phyloP scores from a whole-genome alignment of 2,797 vertebrate genomes.

The Coreius guichenoti region DNA sequence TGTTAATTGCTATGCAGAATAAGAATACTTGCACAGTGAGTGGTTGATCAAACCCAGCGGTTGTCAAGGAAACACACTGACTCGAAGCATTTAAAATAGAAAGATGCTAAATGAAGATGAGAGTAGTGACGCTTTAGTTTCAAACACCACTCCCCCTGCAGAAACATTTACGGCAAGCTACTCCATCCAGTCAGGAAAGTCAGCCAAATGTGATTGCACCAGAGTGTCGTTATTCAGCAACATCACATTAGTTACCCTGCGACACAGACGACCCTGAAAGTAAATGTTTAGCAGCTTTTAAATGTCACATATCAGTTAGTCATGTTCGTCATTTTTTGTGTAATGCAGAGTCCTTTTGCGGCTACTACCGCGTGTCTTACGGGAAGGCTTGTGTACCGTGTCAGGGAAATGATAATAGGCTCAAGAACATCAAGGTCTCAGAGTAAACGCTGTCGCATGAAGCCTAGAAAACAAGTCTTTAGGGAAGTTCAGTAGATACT shows the following conservation, averaged over 20 bases:
- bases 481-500: slow-evolving; percentile 29
- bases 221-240: neutral
- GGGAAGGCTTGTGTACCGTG: slow-evolving; percentile 16
- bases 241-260: slow-evolving; percentile 20
- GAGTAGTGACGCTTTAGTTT: slow-evolving; percentile 11
- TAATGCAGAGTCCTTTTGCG: slow-evolving; percentile 1
- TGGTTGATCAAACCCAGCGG: slow-evolving; percentile 46
- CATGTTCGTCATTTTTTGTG: neutral
- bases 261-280: slow-evolving; percentile 15
- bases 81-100: slow-evolving; percentile 21
- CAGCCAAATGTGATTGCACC: slow-evolving; percentile 18
- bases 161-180: slow-evolving; percentile 28
- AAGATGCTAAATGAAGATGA: slow-evolving; percentile 27
- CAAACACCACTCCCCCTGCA: neutral
- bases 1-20: slow-evolving; percentile 49
- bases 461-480: slow-evolving; percentile 35
- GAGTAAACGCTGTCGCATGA: neutral
- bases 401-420: slow-evolving; percentile 35
- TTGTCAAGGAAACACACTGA: slow-evolving; percentile 46
- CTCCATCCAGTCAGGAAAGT: slow-evolving; percentile 16
- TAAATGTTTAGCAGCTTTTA: slow-evolving; percentile 26
- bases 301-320: slow-evolving; percentile 43
- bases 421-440: slow-evolving; percentile 19
- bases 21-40: slow-evolving; percentile 42
- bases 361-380: neutral